These are phyloP conservation scores for Belonocnema kinseyi DNA, from an alignment of 1,140 invertebrate species.

Conservation along the genomic window DNA sequence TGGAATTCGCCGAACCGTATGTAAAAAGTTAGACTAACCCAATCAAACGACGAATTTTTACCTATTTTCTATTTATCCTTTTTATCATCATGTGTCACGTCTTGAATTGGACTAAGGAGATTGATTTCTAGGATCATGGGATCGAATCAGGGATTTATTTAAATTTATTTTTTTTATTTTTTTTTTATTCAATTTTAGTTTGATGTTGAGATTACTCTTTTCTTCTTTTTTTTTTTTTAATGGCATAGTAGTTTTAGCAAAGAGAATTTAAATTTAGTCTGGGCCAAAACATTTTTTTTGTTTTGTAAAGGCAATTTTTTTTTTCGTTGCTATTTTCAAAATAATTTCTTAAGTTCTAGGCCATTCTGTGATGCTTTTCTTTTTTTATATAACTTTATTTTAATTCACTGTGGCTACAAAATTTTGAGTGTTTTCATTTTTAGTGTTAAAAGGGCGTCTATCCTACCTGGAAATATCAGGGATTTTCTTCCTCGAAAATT, in stretches of 20 bases:
- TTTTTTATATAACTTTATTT: no score
- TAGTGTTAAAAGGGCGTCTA: no score
- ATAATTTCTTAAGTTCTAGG: no score
- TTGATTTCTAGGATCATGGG: slow-evolving; percentile 13
- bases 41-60: slow-evolving; percentile 46
- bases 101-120: slow-evolving; percentile 12
- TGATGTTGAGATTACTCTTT: neutral
- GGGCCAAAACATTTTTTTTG: no score
- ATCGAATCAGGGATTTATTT: slow-evolving; percentile 2
- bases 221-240: neutral
- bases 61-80: neutral
- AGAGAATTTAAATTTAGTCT: no score
- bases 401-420: no score
- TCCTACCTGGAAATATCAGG: no score
- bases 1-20: slow-evolving; percentile 63
- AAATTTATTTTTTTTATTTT: neutral
- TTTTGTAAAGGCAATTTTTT: no score
- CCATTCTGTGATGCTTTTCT: no score
- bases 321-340: no score
- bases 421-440: no score
- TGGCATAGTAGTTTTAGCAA: neutral
- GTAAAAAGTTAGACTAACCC: slow-evolving; percentile 66
- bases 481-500: no score
- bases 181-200: neutral
- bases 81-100: slow-evolving; percentile 6